Base-by-base conservation (phyloP, 2,113 vertebrate genomes). In the Pipra filicauda region DNA sequence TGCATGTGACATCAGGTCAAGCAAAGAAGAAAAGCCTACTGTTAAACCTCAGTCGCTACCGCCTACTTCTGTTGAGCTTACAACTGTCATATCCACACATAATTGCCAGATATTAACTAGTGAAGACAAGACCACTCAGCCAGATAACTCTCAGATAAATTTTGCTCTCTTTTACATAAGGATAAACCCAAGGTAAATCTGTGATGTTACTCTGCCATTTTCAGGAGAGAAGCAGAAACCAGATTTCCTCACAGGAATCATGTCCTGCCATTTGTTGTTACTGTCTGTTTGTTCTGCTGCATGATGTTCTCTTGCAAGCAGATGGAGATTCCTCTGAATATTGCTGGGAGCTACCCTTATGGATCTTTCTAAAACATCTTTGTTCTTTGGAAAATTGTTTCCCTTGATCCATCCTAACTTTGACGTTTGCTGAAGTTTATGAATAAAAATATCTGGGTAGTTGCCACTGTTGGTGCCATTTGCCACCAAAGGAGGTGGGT, bases 1-100 rank as follows among this genome's bases (percentile, higher is more conserved):
- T 83, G 78, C 71, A 33, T 85, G 55, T 96, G 93, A 95, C 93
- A 90, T 93, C 93, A 96, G 93, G 94, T 96, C 94, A 96, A 96
- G 85, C 77, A 88, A 78, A 89, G 91, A 92, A 86, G 91, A 96
- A 94, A 94, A 91, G 81, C 85, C 44, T 83, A 73, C 89, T 91
- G 85, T 91, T 94, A 96, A 94, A 94, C 79, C 71, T 94, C 85
- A 93, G 85, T 88, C 6, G 0, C 67, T 91, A 58, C 94, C 43
- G 6, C 96, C 90, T 94, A 71, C 93, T 90, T 96, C 44, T 0
- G 5, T 90, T 85, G 88, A 46, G 91, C 79, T 88, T 94, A 67
- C 30, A 88, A 79, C 89, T 93, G 75, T 73, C 95, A 74, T 67
- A 94, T 67, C 65, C 82, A 77, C 71, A 88, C 43, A 26, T 95